Conservation (phyloP, 2,113 vertebrate genomes). For the Siphamia tubifer region DNA sequence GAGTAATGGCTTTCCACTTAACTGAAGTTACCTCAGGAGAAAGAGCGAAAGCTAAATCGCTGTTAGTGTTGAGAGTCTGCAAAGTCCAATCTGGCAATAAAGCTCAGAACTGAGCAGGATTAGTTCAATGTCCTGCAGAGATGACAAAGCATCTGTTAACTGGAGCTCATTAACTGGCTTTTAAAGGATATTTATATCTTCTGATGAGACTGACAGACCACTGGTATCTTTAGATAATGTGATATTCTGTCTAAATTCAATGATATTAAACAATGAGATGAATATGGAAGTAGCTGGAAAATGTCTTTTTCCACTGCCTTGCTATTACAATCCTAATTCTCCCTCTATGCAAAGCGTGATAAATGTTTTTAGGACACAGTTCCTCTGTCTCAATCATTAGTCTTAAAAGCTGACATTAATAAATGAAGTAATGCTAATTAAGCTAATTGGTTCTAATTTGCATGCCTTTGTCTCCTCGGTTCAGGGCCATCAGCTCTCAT, state of each 20-base stretch:
- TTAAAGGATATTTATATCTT: not conserved
- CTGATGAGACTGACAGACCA: not conserved
- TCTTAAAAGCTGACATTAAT: slow-evolving; percentile 11
- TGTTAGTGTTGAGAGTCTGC: slow-evolving; percentile 4
- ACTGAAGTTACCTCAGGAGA: slow-evolving; percentile 36
- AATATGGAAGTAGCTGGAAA: not conserved
- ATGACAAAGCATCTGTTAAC: slow-evolving; percentile 16
- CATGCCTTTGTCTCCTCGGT: slow-evolving; percentile 50
- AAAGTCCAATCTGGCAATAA: slow-evolving; percentile 23
- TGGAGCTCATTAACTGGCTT: not conserved
- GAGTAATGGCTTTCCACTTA: slow-evolving; percentile 55
- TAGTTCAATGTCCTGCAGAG: slow-evolving; percentile 15
- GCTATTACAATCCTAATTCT: not conserved
- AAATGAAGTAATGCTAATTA: not conserved
- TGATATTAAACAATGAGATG: not conserved
- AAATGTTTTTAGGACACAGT: not conserved
- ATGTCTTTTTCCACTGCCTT: not conserved
- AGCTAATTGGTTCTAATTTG: slow-evolving; percentile 25
- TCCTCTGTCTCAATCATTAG: not conserved
- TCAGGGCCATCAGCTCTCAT: slow-evolving; percentile 96
- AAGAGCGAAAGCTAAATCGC: slow-evolving; percentile 24
- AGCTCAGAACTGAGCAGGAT: slow-evolving; percentile 11
- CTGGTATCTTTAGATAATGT: not conserved
- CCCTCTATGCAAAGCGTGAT: not conserved
- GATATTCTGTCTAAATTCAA: not conserved